Conservation (phyloP, 2,113 vertebrate species). For the Colius striatus region DNA sequence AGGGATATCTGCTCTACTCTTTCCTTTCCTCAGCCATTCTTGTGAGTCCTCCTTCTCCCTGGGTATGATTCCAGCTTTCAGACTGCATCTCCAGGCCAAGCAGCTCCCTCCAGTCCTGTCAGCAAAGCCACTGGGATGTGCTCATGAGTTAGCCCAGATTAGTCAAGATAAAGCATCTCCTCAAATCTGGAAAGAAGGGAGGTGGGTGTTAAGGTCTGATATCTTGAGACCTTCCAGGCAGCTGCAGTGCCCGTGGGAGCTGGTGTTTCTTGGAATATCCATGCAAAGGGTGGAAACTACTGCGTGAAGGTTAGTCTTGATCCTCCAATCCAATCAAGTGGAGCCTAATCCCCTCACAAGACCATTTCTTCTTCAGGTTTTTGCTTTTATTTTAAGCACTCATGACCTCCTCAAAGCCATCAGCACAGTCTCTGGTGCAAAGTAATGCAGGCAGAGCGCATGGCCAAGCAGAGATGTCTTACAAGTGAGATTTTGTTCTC, state of each 20-base stretch:
- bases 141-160: background rate
- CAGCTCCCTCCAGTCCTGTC: background rate
- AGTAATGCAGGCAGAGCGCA: fast-evolving
- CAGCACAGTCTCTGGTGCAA: background rate
- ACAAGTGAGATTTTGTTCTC: background rate
- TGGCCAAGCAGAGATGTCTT: background rate
- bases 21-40: background rate
- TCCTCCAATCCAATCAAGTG: background rate
- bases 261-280: background rate
- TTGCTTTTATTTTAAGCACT: background rate
- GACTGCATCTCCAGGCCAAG: background rate
- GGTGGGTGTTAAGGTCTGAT: background rate
- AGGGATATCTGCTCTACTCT: background rate
- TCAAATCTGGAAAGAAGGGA: background rate
- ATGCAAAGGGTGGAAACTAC: background rate
- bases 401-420: background rate
- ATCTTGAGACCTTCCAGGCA: background rate
- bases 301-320: background rate
- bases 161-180: background rate
- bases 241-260: background rate
- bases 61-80: background rate
- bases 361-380: background rate
- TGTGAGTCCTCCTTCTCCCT: background rate
- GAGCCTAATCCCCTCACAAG: background rate
- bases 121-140: background rate